Conservation (phyloP, 1,140 invertebrate genomes). For the Ruditapes philippinarum region DNA sequence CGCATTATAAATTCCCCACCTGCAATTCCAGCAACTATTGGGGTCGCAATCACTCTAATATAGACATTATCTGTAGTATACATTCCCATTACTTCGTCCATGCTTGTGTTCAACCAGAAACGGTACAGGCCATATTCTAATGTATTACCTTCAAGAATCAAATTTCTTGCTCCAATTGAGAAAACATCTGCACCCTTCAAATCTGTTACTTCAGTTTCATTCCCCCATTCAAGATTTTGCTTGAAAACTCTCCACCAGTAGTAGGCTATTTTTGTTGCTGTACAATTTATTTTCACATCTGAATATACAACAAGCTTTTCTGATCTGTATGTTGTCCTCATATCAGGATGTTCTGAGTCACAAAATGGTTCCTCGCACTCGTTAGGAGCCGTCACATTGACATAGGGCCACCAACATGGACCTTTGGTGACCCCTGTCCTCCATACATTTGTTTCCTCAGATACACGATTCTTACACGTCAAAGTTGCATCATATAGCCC, state of each 20-base stretch:
- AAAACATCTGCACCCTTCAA: slow-evolving; percentile 66
- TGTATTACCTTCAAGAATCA: slow-evolving; percentile 60
- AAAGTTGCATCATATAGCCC: slow-evolving; percentile 62
- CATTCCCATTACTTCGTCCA: slow-evolving; percentile 75
- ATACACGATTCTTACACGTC: slow-evolving; percentile 68
- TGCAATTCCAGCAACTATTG: slow-evolving; percentile 58
- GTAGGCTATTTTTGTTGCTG: slow-evolving; percentile 71
- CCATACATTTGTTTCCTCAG: slow-evolving; percentile 32
- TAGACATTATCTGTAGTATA: slow-evolving; percentile 52
- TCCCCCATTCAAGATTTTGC: slow-evolving; percentile 46
- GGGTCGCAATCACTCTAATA: slow-evolving; percentile 65
- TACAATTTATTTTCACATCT: slow-evolving; percentile 72
- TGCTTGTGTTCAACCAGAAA: slow-evolving; percentile 72
- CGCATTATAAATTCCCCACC: slow-evolving; percentile 68
- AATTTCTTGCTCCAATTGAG: slow-evolving; percentile 68
- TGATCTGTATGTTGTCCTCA: slow-evolving; percentile 66
- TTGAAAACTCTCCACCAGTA: slow-evolving; percentile 71
- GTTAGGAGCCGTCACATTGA: slow-evolving; percentile 67
- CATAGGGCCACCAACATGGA: slow-evolving; percentile 73
- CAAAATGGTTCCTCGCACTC: slow-evolving; percentile 63
- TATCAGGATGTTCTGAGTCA: slow-evolving; percentile 31
- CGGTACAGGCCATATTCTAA: slow-evolving; percentile 74
- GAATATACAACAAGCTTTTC: slow-evolving; percentile 70
- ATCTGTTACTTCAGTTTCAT: slow-evolving; percentile 69
- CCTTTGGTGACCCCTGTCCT: slow-evolving; percentile 69